Base-by-base conservation (phyloP, 2,888 invertebrate species). In the Elysia crispata region DNA sequence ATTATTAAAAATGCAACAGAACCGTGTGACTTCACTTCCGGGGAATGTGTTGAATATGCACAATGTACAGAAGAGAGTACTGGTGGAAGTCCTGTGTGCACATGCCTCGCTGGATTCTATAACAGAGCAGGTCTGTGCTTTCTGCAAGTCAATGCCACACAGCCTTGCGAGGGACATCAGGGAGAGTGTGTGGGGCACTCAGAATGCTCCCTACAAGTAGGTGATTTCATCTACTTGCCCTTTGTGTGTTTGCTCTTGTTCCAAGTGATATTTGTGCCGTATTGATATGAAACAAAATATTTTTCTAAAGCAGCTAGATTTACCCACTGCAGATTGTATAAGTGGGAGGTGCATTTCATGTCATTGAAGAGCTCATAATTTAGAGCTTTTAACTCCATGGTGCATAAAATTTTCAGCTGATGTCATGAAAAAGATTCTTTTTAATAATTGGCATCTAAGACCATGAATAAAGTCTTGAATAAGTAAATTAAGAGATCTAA, bases 21-120 rank as follows among this genome's bases (percentile, higher is more conserved):
- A 15, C 11, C 70, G 54, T 77, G 77, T 23, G 72, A 77, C n/a
- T 41, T 72, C 33, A 30, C 60, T 1, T 28, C 74, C n/a, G 82
- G 80, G 15, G 80, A 82, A 49, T 82, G 82, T 30, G 77, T 80
- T 41, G 54, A 62, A 6, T 30, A 75, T 23, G 80, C 82, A 1
- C n/a, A 20, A 23, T 82, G 82, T 33, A 6, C 20, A 13, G 3
- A 25, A 13, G 77, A 80, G 0, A 49, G 33, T n/a, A 11, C 11
- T 41, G 41, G 11, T 11, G 11, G 3, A 11, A 41, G 3, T 11
- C 41, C 41, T 13, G 15, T 18, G 3, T 82, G 82, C 25, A 20
- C 23, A 8, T 82, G 82, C 50, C 20, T 57, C 28, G 23, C 67
- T 0, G 70, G 70, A 5, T 77, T 57, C 57, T 77, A 77, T 70